Conservation (phyloP, 1,140 invertebrate species). For the Coenobita brevimanus region DNA sequence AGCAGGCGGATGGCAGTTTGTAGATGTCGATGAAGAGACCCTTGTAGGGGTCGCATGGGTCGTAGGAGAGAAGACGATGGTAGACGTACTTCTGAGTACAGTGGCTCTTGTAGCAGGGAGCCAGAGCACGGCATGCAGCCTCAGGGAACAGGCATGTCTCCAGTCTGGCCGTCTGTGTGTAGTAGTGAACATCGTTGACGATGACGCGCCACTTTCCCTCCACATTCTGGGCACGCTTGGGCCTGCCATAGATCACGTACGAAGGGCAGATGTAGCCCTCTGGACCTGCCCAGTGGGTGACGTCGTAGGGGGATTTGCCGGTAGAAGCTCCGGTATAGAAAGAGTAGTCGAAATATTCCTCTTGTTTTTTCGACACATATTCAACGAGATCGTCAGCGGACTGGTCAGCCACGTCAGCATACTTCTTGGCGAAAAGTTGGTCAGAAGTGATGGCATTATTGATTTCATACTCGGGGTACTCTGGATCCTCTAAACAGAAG, state of each 20-base stretch:
- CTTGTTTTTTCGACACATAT: slow-evolving; percentile 48
- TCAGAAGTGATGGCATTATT: slow-evolving; percentile 58
- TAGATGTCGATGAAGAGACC: slow-evolving; percentile 71
- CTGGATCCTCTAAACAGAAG: slow-evolving; percentile 69
- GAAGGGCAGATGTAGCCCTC: slow-evolving; percentile 64
- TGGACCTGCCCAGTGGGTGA: slow-evolving; percentile 68
- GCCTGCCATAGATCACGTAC: slow-evolving; percentile 25
- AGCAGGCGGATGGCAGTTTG: slow-evolving; percentile 63
- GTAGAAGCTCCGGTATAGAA: slow-evolving; percentile 41
- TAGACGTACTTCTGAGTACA: slow-evolving; percentile 71
- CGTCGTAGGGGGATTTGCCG: slow-evolving; percentile 56
- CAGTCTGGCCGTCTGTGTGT: slow-evolving; percentile 7
- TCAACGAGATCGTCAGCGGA: slow-evolving; percentile 62
- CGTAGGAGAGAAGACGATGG: slow-evolving; percentile 69
- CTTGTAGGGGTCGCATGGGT: slow-evolving; percentile 67
- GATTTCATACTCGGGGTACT: slow-evolving; percentile 70
- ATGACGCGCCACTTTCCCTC: slow-evolving; percentile 30
- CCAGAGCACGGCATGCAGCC: slow-evolving; percentile 70
- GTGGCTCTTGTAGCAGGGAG: slow-evolving; percentile 70
- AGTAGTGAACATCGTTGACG: background rate
- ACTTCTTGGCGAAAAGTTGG: slow-evolving; percentile 35
- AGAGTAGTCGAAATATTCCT: slow-evolving; percentile 48
- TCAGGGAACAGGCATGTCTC: slow-evolving; percentile 31
- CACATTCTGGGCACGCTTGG: slow-evolving; percentile 38
- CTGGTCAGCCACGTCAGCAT: slow-evolving; percentile 30